Percentiles rank a stretch among this genome's conserved stretches.
Conservation (phyloP, 2,113 vertebrate genomes). For the Saccopteryx leptura region DNA sequence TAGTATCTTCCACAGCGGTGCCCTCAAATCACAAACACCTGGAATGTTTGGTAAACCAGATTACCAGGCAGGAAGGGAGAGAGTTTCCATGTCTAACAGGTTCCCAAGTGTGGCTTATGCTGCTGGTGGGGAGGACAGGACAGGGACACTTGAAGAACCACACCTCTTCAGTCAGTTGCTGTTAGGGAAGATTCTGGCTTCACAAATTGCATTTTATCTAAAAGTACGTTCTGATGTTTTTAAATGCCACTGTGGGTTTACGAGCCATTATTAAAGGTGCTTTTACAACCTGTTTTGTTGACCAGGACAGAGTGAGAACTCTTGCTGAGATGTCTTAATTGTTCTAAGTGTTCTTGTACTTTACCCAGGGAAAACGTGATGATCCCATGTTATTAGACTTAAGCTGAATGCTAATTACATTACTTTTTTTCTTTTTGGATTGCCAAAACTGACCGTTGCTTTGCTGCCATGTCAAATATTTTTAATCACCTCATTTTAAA, state of each 20-base stretch:
- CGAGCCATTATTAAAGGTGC: neutral
- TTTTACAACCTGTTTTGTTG: neutral
- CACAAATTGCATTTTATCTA: neutral
- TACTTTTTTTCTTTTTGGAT: neutral
- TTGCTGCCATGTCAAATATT: constrained; percentile 9
- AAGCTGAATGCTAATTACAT: neutral
- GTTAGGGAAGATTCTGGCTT: constrained; percentile 3
- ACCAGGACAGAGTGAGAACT: neutral
- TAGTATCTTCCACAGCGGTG: neutral
- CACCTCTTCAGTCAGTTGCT: neutral
- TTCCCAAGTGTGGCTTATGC: neutral
- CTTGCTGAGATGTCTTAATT: constrained; percentile 1
- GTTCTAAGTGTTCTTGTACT: neutral
- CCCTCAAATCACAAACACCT: neutral
- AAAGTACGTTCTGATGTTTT: neutral
- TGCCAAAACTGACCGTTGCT: neutral
- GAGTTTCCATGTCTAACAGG: neutral
- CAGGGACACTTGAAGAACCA: neutral
- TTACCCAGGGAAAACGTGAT: neutral
- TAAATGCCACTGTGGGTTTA: neutral
- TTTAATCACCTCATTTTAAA: constrained; percentile 51
- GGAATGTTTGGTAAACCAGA: neutral
- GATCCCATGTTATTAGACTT: neutral
- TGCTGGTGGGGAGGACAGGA: neutral
- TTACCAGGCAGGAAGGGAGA: neutral